These are phyloP conservation scores for Cetonia aurata DNA, from an alignment of 2,888 invertebrate genomes.

Conservation along the genomic window DNA sequence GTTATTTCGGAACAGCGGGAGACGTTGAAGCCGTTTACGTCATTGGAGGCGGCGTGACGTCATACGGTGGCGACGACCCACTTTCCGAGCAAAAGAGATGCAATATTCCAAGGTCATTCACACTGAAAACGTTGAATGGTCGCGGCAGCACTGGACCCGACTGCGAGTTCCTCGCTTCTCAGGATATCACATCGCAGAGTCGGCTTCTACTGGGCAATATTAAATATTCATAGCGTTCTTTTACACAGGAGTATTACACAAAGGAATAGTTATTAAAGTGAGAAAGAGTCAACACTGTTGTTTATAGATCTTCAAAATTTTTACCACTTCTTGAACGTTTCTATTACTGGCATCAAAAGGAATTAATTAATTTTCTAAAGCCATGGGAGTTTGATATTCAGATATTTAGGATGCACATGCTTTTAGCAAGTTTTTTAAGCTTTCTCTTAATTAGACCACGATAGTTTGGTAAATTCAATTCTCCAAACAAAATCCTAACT, in stretches of 20 bases:
- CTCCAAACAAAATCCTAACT: no score
- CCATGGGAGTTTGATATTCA: no score
- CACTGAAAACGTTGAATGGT: conserved; percentile 40
- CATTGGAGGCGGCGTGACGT: conserved; percentile 39
- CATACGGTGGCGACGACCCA: conserved; percentile 41
- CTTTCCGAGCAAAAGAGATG: conserved; percentile 36
- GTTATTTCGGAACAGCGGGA: conserved; percentile 1
- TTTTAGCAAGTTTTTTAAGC: no score
- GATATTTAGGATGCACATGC: no score
- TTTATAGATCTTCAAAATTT: no score
- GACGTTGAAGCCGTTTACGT: conserved; percentile 36
- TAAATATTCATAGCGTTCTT: conserved; percentile 28
- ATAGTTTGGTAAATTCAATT: no score
- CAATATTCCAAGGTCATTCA: conserved; percentile 41
- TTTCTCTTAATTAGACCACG: no score
- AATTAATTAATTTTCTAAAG: no score
- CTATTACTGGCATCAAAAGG: no score
- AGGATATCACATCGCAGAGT: background rate
- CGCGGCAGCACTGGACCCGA: conserved; percentile 1
- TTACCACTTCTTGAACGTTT: no score
- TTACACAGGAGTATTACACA: background rate
- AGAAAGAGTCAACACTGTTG: background rate
- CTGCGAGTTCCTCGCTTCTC: conserved; percentile 5
- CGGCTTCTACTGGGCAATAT: no score
- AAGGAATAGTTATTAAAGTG: conserved; percentile 25